These are phyloP conservation scores for Magallana gigas DNA, from an alignment of 1,140 invertebrate species.

Conservation along the genomic window DNA sequence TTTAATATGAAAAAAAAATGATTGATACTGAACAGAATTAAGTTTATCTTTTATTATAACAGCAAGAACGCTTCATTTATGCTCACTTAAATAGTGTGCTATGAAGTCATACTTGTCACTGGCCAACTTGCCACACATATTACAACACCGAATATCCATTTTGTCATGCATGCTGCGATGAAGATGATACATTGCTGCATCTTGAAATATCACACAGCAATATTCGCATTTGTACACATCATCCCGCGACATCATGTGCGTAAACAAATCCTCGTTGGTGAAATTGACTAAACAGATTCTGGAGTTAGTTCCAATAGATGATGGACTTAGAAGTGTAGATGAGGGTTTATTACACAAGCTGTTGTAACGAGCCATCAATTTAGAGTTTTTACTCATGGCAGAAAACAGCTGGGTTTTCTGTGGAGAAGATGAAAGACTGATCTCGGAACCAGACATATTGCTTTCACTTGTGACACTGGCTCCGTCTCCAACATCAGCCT, in stretches of 20 bases:
- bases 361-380: slow-evolving; percentile 31
- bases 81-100: slow-evolving; percentile 68
- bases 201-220: slow-evolving; percentile 70
- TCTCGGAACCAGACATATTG: slow-evolving; percentile 57
- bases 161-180: slow-evolving; percentile 73
- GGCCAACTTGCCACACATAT: slow-evolving; percentile 68
- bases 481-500: slow-evolving; percentile 41
- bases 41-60: too few species aligned
- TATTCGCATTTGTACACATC: slow-evolving; percentile 70
- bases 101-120: slow-evolving; percentile 71
- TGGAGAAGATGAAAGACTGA: slow-evolving; percentile 46
- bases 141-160: slow-evolving; percentile 70
- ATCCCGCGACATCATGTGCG: slow-evolving; percentile 69
- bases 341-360: slow-evolving; percentile 12
- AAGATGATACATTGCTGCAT: slow-evolving; percentile 72
- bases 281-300: slow-evolving; percentile 67
- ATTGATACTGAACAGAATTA: too few species aligned
- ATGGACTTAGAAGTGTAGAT: not conserved
- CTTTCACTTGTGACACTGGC: slow-evolving; percentile 57
- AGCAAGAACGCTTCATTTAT: slow-evolving; percentile 58
- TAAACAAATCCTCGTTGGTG: slow-evolving; percentile 64
- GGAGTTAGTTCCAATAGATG: slow-evolving; percentile 43
- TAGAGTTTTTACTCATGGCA: slow-evolving; percentile 30
- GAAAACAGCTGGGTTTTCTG: slow-evolving; percentile 54
- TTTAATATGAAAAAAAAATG: too few species aligned